Evolutionary conservation across 2,797 vertebrate genomes (phyloP).

Genomic region (Chelon labrosus): DNA sequence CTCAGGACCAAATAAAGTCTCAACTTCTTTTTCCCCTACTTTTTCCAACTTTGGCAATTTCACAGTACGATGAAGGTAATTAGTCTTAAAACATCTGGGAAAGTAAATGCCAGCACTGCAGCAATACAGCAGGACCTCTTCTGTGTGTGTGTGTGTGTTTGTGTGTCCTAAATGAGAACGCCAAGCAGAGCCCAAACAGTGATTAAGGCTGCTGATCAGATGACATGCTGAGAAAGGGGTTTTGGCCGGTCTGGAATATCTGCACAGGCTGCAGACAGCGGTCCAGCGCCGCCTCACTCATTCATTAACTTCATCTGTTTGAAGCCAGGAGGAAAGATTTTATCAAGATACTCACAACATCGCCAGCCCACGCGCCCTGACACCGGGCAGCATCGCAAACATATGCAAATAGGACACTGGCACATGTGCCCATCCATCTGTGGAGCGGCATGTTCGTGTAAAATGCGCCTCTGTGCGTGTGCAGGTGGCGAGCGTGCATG

Average conservation of each 20-base stretch:
- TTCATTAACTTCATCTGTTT: slow-evolving; percentile 65
- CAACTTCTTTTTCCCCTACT: background rate
- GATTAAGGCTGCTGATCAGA: slow-evolving; percentile 68
- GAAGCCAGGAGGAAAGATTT: slow-evolving; percentile 45
- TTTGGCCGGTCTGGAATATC: slow-evolving; percentile 60
- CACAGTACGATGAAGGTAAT: background rate
- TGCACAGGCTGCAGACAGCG: slow-evolving; percentile 62
- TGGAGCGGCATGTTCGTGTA: slow-evolving; percentile 30
- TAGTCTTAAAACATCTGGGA: background rate
- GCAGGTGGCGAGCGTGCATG: slow-evolving; percentile 42
- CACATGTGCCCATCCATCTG: slow-evolving; percentile 44
- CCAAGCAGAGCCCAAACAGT: slow-evolving; percentile 61
- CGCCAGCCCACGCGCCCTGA: slow-evolving; percentile 14
- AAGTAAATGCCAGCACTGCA: slow-evolving; percentile 24
- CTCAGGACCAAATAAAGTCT: background rate
- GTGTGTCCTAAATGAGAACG: slow-evolving; percentile 14
- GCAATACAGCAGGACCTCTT: slow-evolving; percentile 13
- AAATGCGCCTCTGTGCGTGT: slow-evolving; percentile 38
- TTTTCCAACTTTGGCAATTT: slow-evolving; percentile 1
- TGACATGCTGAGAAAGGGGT: slow-evolving; percentile 64
- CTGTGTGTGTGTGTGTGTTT: slow-evolving; percentile 19
- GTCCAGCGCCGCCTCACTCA: slow-evolving; percentile 49
- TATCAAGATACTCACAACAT: slow-evolving; percentile 22
- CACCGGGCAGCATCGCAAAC: slow-evolving; percentile 14
- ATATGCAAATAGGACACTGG: slow-evolving; percentile 34